phyloP scores from a whole-genome alignment of 2,797 vertebrate genomes.

The Limosa lapponica region DNA sequence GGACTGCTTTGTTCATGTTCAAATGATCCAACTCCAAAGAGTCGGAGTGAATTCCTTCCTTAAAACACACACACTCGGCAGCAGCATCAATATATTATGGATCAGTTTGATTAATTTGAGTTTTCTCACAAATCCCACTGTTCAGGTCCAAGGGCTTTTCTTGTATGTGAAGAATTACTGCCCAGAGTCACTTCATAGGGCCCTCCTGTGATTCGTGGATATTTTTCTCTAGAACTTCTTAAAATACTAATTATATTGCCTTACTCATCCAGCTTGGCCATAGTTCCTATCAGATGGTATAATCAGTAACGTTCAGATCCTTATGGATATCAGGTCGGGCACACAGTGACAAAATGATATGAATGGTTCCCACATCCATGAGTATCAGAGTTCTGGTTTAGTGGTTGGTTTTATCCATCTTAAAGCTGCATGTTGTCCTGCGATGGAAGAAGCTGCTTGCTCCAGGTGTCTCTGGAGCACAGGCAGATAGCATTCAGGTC shows the following conservation, averaged over 20 bases:
- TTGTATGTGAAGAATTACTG: background rate
- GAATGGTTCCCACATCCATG: fast-evolving
- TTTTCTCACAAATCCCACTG: background rate
- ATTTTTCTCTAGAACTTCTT: background rate
- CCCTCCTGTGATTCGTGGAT: background rate
- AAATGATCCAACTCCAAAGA: background rate
- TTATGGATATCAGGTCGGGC: fast-evolving
- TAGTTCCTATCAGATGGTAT: background rate
- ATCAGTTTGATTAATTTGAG: background rate
- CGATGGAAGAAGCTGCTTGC: background rate
- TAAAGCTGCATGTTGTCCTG: background rate
- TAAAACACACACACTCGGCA: fast-evolving
- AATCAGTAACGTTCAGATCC: background rate
- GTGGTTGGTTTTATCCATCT: background rate
- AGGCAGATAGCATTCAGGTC: background rate
- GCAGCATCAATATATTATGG: background rate
- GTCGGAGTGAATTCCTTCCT: background rate
- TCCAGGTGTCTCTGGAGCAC: background rate
- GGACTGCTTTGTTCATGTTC: background rate
- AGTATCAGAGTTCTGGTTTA: background rate
- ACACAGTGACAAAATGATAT: background rate
- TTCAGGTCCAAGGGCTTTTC: background rate
- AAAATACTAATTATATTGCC: background rate
- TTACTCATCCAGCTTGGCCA: background rate
- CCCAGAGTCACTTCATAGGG: background rate